A percentile compares a stretch with the other conserved stretches of the same genome.
Evolutionary conservation across 2,113 vertebrate genomes (phyloP).

Genomic region (Megaceryle maxima): DNA sequence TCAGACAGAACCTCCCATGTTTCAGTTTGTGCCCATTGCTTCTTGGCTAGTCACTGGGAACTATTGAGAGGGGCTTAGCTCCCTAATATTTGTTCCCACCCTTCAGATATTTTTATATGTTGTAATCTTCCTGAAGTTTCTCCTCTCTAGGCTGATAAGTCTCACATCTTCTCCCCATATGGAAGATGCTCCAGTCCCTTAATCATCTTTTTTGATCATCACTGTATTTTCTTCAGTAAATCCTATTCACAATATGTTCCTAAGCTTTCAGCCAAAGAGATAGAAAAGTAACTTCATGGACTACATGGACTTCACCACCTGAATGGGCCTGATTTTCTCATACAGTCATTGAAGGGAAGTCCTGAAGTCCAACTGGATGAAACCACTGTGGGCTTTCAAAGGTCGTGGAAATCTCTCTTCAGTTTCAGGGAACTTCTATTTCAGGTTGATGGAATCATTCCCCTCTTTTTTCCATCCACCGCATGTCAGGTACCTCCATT

Average conservation of each 20-base stretch:
- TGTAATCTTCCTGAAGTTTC: background rate
- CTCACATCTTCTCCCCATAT: background rate
- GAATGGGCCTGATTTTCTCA: background rate
- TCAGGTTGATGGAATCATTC: background rate
- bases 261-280: background rate
- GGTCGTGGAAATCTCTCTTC: background rate
- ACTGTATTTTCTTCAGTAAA: background rate
- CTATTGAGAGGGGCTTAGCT: background rate
- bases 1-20: background rate
- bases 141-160: background rate
- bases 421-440: background rate
- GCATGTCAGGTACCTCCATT: background rate
- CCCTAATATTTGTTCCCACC: background rate
- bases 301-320: background rate
- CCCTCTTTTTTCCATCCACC: rapidly evolving
- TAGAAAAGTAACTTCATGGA: background rate
- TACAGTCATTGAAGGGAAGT: background rate
- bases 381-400: background rate
- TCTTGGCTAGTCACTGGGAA: background rate
- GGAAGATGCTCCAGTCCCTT: background rate
- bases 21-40: background rate
- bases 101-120: background rate
- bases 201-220: background rate
- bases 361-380: background rate
- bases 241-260: background rate